Evolutionary conservation across 2,113 vertebrate genomes (phyloP).

Genomic region (Laticauda colubrina): DNA sequence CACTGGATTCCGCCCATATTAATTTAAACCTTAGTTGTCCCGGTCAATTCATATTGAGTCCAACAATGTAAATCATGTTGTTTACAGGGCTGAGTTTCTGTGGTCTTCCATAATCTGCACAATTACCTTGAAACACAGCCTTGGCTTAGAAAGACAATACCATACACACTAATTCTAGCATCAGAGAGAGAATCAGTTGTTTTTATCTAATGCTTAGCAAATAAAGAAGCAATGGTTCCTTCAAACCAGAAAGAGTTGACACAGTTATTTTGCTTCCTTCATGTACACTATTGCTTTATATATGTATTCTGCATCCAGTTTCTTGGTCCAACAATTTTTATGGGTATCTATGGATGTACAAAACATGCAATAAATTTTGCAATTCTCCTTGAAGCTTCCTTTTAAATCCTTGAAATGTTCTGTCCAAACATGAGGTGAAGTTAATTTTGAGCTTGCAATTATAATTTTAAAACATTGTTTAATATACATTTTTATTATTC

Average conservation of each 20-base stretch:
- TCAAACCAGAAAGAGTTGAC: not conserved
- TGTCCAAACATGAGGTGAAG: not conserved
- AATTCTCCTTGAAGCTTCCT: not conserved
- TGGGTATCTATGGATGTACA: not conserved
- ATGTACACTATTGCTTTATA: not conserved
- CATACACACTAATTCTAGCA: not conserved
- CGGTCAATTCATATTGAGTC: not conserved
- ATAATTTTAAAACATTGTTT: not conserved
- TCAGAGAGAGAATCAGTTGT: not conserved
- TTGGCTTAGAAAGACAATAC: slow-evolving; percentile 8
- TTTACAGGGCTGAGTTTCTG: slow-evolving; percentile 1
- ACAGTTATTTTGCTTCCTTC: not conserved
- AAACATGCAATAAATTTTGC: not conserved
- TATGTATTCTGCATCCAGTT: not conserved
- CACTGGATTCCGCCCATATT: not conserved
- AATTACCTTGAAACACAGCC: not conserved
- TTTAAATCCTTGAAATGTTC: not conserved
- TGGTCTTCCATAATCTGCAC: not conserved
- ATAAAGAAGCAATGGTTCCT: not conserved
- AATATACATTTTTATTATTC: not conserved
- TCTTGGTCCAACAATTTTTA: not conserved
- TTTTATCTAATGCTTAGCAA: not conserved
- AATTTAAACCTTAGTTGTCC: not conserved
- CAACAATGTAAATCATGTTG: not conserved
- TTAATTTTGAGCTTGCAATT: not conserved